Percentiles rank a stretch among this genome's conserved stretches.
These are phyloP conservation scores for Parapsyche elsis DNA, from an alignment of 1,140 invertebrate genomes.

Conservation along the genomic window DNA sequence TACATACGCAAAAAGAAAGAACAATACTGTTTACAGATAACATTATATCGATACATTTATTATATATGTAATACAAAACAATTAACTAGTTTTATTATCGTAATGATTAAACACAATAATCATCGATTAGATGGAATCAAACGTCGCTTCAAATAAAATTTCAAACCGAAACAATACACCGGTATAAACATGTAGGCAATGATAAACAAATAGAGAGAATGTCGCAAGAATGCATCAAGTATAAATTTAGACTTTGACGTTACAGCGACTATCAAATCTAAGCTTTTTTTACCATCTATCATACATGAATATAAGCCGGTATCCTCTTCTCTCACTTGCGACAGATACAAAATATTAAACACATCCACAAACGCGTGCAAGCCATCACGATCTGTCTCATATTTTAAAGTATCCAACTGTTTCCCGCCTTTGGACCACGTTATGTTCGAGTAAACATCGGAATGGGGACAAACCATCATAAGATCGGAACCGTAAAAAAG, in stretches of 20 bases:
- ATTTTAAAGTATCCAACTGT: background rate
- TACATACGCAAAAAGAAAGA: too few species aligned
- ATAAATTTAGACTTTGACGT: background rate
- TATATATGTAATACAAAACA: too few species aligned
- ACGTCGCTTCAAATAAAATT: background rate
- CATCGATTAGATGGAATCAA: too few species aligned
- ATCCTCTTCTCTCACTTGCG: background rate
- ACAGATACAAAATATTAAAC: background rate
- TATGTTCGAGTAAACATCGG: conserved; percentile 39
- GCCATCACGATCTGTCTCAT: background rate
- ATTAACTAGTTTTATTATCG: too few species aligned
- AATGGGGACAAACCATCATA: conserved; percentile 19
- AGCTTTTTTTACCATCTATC: background rate
- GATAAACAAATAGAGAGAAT: background rate
- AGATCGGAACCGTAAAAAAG: conserved; percentile 12
- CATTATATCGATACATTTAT: too few species aligned
- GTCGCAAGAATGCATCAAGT: background rate
- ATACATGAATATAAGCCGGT: background rate
- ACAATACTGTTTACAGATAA: too few species aligned
- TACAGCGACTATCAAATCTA: background rate
- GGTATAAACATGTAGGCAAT: background rate
- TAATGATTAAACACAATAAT: too few species aligned
- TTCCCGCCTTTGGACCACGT: conserved; percentile 39
- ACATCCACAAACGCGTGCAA: conserved; percentile 9
- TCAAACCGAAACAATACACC: conserved; percentile 1